A percentile compares a stretch with the other conserved stretches of the same genome.
phyloP scores from a whole-genome alignment of 1,140 invertebrate genomes.

The Ceratosolen fusciceps region DNA sequence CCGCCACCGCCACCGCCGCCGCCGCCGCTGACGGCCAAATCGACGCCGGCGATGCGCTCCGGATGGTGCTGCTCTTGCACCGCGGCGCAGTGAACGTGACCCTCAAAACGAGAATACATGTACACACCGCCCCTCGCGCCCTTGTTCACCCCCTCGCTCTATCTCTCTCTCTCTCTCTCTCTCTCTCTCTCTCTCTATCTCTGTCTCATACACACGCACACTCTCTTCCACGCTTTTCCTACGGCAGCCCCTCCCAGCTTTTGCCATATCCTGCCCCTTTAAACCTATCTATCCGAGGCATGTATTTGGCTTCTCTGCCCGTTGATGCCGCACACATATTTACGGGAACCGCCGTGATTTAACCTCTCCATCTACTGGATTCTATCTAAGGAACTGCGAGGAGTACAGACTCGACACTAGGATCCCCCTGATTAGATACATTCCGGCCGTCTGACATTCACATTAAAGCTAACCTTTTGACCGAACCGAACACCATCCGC shows the following conservation, averaged over 20 bases:
- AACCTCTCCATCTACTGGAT: too few relatives aligned
- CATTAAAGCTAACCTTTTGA: too few relatives aligned
- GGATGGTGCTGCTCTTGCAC: constrained; percentile 8
- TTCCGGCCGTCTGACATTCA: too few relatives aligned
- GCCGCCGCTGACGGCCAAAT: constrained; percentile 56
- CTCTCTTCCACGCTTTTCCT: too few relatives aligned
- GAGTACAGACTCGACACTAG: too few relatives aligned
- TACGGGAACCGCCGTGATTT: too few relatives aligned
- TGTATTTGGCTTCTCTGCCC: background rate
- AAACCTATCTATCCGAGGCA: background rate
- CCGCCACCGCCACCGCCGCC: constrained; percentile 59
- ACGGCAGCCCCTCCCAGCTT: too few relatives aligned
- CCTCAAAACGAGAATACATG: constrained; percentile 63
- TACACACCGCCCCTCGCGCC: background rate
- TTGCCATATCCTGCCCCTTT: too few relatives aligned
- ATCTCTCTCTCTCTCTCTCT: background rate
- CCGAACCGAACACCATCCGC: too few relatives aligned
- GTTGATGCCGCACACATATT: too few relatives aligned
- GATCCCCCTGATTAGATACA: too few relatives aligned
- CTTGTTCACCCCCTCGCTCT: background rate
- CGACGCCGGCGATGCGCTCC: constrained; percentile 61
- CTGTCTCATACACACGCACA: background rate
- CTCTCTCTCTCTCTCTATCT: background rate
- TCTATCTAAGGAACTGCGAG: too few relatives aligned
- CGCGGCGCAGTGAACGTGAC: constrained; percentile 67